Base-by-base conservation (phyloP, 2,888 invertebrate genomes). In the Trissonchulus latispiculum region DNA sequence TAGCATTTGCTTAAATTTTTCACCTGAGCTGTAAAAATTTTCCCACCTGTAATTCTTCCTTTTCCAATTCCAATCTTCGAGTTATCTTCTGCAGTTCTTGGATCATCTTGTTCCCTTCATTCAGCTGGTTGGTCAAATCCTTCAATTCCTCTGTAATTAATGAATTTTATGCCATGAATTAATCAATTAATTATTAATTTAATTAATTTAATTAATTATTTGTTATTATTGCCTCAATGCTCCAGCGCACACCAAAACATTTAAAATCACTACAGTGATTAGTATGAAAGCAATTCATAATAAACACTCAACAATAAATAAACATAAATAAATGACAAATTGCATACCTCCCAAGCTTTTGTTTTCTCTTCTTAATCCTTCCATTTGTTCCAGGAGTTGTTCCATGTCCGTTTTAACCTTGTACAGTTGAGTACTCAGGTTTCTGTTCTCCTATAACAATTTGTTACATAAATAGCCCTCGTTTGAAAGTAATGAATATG, bases 71-170 rank as follows among this genome's bases (percentile, higher is more conserved):
- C 84, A 99, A 89, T 80, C 97, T 93, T 87, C 96, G 96, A 86
- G 95, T 91, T 80, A 93, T 92, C 89, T 99, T 99, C 87, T 97
- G 96, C 84, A 97, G 91, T 87, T 99, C 97, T 86, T 99, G 97
- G 83, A 95, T 94, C 90, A 92, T 93, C 88, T 97, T 93, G 84
- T 96, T 96, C 88, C 96, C 97, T 87, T 99, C 99, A 82, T 95
- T 93, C 84, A 99, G 93, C 88, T 99, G 99, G 88, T 99, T 97
- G 83, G 96, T 91, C 82, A 99, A 89, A 86, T 99, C 99, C 89
- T 97, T 97, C 87, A 99, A 96, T 88, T 99, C 99, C 88, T 97
- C 80, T 81, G 80, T 70, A 68, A 68, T n/a, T n/a, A n/a, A n/a
- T n/a, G n/a, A n/a, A n/a, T n/a, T n/a, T n/a, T n/a, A n/a, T n/a